These are phyloP conservation scores for Pherbina coryleti DNA, from an alignment of 2,888 invertebrate genomes.

Conservation along the genomic window DNA sequence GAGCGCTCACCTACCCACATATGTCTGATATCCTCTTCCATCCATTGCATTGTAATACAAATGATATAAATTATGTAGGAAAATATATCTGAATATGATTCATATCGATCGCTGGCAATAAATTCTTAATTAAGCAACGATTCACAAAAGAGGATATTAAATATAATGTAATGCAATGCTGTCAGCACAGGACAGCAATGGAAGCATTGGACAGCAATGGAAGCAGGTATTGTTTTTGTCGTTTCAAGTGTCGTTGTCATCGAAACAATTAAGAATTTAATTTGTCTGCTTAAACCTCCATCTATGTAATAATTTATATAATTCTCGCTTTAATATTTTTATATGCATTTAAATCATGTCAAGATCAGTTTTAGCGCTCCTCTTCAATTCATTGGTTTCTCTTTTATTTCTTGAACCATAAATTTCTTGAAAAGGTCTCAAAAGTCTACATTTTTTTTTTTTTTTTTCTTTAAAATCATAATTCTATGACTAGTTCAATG, in stretches of 20 bases:
- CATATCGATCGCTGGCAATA: constrained; percentile 14
- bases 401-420: too few relatives aligned
- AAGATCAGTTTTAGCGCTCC: too few relatives aligned
- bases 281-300: not conserved
- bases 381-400: too few relatives aligned
- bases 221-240: not conserved
- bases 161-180: too few relatives aligned
- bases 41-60: not conserved
- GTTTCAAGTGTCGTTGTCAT: not conserved
- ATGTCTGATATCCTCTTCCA: not conserved
- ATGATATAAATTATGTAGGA: not conserved
- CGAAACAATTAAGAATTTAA: not conserved
- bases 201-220: too few relatives aligned
- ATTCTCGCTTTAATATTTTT: too few relatives aligned
- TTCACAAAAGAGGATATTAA: not conserved
- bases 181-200: too few relatives aligned
- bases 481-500: too few relatives aligned
- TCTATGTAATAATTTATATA: not conserved
- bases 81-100: constrained; percentile 5
- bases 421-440: too few relatives aligned
- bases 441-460: too few relatives aligned
- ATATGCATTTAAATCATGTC: too few relatives aligned
- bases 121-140: not conserved
- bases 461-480: too few relatives aligned
- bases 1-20: not conserved